These are phyloP conservation scores for Amiota communis DNA, from an alignment of 2,888 invertebrate species.

Conservation along the genomic window DNA sequence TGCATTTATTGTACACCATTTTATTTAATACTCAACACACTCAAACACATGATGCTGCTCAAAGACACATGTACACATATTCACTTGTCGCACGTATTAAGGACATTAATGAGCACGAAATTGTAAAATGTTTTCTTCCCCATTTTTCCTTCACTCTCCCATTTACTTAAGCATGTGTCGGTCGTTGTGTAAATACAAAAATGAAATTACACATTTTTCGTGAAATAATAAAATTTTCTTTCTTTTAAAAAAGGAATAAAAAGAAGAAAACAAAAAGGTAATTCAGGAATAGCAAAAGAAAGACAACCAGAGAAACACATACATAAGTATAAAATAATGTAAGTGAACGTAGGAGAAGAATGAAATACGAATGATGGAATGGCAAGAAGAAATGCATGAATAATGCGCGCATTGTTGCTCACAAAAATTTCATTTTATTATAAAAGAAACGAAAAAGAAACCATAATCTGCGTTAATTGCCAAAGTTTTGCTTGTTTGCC, in stretches of 20 bases:
- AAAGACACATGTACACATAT: too few species aligned
- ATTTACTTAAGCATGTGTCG: background rate
- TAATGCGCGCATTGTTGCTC: too few species aligned
- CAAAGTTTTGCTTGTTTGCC: conserved; percentile 49
- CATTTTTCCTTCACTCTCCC: background rate
- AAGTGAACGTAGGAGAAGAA: background rate
- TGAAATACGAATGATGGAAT: background rate
- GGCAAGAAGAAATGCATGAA: too few species aligned
- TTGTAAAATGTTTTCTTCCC: conserved; percentile 7
- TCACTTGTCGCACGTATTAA: background rate
- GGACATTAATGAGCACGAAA: conserved; percentile 19
- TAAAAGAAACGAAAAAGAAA: conserved; percentile 60
- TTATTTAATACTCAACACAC: too few species aligned
- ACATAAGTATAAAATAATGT: background rate
- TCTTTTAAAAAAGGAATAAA: background rate
- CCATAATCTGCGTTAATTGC: conserved; percentile 66
- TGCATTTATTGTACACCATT: too few species aligned
- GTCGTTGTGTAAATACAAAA: background rate
- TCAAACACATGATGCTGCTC: too few species aligned
- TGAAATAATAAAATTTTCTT: conserved; percentile 11
- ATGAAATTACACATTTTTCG: conserved; percentile 13
- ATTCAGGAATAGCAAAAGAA: too few species aligned
- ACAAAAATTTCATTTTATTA: conserved; percentile 60
- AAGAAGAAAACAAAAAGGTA: background rate
- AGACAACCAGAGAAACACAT: too few species aligned